Evolutionary conservation across 2,888 invertebrate genomes (phyloP).

Genomic region (Carpatolechia fugitivella): DNA sequence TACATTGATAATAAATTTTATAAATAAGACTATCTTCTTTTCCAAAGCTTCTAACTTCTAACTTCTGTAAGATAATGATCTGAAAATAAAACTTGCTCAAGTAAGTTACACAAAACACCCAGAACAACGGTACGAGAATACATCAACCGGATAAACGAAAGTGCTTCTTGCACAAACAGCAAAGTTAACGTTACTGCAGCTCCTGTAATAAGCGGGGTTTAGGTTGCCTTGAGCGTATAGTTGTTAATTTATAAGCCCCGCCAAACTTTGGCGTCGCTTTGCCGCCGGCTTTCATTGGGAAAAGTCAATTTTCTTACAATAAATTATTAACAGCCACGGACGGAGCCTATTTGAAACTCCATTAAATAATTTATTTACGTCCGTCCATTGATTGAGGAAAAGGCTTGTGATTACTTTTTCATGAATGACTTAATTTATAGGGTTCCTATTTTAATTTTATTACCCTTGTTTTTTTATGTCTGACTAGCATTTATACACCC

Average conservation of each 20-base stretch:
- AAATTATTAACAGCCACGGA: constrained; percentile 11
- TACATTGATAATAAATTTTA: too few species aligned
- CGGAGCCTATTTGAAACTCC: not conserved
- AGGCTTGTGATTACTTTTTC: constrained; percentile 1
- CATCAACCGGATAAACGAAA: not conserved
- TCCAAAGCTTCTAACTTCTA: too few species aligned
- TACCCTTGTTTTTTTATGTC: not conserved
- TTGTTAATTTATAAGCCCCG: constrained; percentile 1
- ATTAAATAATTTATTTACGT: constrained; percentile 2
- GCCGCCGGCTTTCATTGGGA: not conserved
- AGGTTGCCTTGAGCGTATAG: not conserved
- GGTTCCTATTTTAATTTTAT: not conserved
- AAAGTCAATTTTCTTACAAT: constrained; percentile 10
- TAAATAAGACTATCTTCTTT: too few species aligned
- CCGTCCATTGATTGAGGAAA: not conserved
- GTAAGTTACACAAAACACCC: not conserved
- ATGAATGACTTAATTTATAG: not conserved
- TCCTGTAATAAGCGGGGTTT: not conserved
- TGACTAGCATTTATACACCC: not conserved
- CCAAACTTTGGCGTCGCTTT: not conserved
- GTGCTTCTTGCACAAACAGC: not conserved
- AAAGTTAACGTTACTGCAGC: not conserved
- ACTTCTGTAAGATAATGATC: not conserved
- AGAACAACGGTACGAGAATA: not conserved
- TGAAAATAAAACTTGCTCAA: not conserved